Base-by-base conservation (phyloP, 2,888 invertebrate species). In the Polymixis lichenea region DNA sequence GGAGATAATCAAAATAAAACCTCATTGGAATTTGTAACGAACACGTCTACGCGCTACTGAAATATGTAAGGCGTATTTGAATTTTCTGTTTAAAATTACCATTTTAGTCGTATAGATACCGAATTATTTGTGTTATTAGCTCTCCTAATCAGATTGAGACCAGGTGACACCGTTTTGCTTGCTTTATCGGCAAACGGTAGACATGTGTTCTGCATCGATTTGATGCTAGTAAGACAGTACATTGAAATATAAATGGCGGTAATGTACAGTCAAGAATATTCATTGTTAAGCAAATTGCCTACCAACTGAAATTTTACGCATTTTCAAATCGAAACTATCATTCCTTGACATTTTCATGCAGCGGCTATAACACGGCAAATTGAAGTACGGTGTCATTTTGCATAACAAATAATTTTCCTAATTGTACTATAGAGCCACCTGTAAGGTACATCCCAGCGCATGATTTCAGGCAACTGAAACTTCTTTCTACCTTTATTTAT, bases 1-100 rank as follows among this genome's bases (percentile, higher is more conserved):
- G 74, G 32, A 22, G 56, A 11, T 64, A 80, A 66, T 60, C 32
- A 60, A 68, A 79, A 79, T 78, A 79, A 64, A 64, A 64, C 19
- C 19, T 49, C 38, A 53, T 75, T 68, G 53, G 28, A 64, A 58
- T 64, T 32, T 58, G 22, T 69, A 65, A 76, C 32, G 46, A 64
- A 55, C 58, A 38, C 38, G 22, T 65, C 28, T 70, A 19, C 32
- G 19, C 46, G 58, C 15, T 75, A n/a, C 32, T 64, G 51, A 64
- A 32, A 58, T 75, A 60, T 66, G 11, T 32, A 77, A 60, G 22
- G 15, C n/a, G 19, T n/a, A 22, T n/a, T 49, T 25, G 5, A 46
- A 53, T 53, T 61, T 69, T 32, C 13, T 58, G 28, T 75, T 38
- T 77, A 15, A 56, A 28, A 62, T 49, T 56, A 49, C 9, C 0